Evolutionary conservation across 1,140 invertebrate species (phyloP).

Genomic region (Teleogryllus occipitalis): DNA sequence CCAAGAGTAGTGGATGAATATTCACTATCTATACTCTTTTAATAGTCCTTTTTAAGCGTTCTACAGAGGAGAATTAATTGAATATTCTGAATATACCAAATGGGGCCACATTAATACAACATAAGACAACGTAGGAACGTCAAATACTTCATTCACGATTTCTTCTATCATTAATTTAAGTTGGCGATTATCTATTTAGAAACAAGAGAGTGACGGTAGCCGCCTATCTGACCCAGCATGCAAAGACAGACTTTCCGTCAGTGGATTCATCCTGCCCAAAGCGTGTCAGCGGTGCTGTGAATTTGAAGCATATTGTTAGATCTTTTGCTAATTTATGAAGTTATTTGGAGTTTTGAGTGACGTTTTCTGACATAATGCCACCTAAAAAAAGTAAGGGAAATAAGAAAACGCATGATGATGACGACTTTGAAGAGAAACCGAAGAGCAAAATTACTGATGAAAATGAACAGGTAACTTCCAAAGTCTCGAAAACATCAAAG

Average conservation of each 20-base stretch:
- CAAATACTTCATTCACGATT: too few species aligned
- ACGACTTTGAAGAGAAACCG: constrained; percentile 44
- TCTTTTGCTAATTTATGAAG: not conserved
- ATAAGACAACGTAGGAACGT: too few species aligned
- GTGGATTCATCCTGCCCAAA: not conserved
- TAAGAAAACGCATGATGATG: constrained; percentile 42
- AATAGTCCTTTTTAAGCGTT: too few species aligned
- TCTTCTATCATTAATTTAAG: too few species aligned
- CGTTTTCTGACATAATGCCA: constrained; percentile 36
- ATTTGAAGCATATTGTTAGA: not conserved
- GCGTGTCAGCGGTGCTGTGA: not conserved
- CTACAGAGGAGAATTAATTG: too few species aligned
- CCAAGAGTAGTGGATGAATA: too few species aligned
- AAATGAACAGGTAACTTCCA: constrained; percentile 15
- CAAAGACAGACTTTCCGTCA: not conserved
- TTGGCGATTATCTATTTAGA: too few species aligned
- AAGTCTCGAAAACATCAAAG: constrained; percentile 26
- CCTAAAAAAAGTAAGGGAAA: constrained; percentile 55
- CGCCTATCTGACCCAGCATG: not conserved
- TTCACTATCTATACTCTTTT: too few species aligned
- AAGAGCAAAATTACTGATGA: constrained; percentile 29
- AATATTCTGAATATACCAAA: too few species aligned
- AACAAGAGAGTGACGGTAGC: not conserved
- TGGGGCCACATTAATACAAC: too few species aligned
- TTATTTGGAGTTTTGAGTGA: not conserved